Evolutionary conservation across 35 echinoderm and acorn worm genomes (phyloP).

Genomic region (Apostichopus californicus): DNA sequence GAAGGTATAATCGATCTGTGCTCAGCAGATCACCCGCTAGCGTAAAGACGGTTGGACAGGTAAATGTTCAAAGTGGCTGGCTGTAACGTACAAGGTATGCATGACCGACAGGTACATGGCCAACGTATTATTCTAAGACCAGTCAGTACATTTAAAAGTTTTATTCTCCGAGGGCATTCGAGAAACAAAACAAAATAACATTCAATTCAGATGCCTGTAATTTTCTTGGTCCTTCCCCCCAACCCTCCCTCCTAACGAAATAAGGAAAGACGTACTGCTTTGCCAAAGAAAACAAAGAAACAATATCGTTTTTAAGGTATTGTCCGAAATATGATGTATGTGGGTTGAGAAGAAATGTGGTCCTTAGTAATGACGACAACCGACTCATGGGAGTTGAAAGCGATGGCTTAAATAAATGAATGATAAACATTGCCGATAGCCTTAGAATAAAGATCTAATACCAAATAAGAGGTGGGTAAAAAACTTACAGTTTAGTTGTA

Average conservation of each 20-base stretch:
- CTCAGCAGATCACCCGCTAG: neutral
- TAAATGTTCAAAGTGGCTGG: slow-evolving; percentile 15
- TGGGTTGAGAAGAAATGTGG: too few species aligned
- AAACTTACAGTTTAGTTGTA: neutral
- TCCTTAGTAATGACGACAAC: neutral
- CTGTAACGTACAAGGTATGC: neutral
- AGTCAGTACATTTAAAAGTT: neutral
- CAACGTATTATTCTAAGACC: slow-evolving; percentile 8
- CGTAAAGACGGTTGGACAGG: slow-evolving; percentile 1
- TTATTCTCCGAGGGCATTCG: slow-evolving; percentile 10
- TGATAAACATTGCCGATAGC: neutral
- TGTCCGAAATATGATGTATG: too few species aligned
- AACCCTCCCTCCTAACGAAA: too few species aligned
- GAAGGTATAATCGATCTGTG: neutral
- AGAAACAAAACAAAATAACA: neutral
- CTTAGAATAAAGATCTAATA: neutral
- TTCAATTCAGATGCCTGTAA: too few species aligned
- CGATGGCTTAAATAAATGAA: neutral
- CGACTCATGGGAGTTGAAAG: neutral
- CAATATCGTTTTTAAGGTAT: too few species aligned
- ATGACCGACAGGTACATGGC: neutral
- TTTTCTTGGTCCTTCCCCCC: too few species aligned
- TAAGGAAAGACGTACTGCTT: too few species aligned
- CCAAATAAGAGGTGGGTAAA: neutral
- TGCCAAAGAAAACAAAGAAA: too few species aligned